phyloP scores from a whole-genome alignment of 2,888 invertebrate species.

The Morpho achilles region DNA sequence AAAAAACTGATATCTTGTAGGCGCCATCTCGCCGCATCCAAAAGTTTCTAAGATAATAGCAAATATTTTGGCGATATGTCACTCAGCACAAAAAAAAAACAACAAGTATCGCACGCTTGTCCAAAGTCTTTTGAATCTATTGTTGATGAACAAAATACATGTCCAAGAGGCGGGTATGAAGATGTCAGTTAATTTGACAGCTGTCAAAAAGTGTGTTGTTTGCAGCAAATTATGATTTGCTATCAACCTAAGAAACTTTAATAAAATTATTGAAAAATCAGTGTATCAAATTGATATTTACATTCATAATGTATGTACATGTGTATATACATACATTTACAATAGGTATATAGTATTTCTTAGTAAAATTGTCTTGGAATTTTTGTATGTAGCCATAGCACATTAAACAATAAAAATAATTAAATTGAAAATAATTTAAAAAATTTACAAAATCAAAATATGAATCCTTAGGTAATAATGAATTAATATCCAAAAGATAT shows the following conservation, averaged over 20 bases:
- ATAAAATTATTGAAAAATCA: no score
- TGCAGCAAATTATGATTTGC: slow-evolving; percentile 56
- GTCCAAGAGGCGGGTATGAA: slow-evolving; percentile 46
- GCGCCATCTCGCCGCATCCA: slow-evolving; percentile 19
- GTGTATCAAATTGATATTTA: no score
- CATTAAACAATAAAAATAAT: no score
- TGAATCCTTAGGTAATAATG: no score
- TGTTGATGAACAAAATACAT: slow-evolving; percentile 30
- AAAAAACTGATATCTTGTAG: slow-evolving; percentile 19
- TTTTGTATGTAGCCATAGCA: no score
- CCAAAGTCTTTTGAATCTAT: slow-evolving; percentile 19
- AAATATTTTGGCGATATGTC: slow-evolving; percentile 31
- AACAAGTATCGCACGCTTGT: slow-evolving; percentile 13
- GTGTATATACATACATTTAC: no score
- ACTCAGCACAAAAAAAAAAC: slow-evolving; percentile 26
- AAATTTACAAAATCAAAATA: no score
- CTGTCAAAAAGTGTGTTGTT: slow-evolving; percentile 62
- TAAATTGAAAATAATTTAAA: no score
- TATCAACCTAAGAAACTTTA: not conserved
- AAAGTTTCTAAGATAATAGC: slow-evolving; percentile 18
- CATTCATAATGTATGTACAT: no score
- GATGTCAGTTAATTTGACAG: slow-evolving; percentile 69
- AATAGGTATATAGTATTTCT: no score
- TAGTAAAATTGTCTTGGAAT: no score
- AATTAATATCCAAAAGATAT: no score